Evolutionary conservation across 2,888 invertebrate species (phyloP).

Genomic region (Hirudinaria manillensis): DNA sequence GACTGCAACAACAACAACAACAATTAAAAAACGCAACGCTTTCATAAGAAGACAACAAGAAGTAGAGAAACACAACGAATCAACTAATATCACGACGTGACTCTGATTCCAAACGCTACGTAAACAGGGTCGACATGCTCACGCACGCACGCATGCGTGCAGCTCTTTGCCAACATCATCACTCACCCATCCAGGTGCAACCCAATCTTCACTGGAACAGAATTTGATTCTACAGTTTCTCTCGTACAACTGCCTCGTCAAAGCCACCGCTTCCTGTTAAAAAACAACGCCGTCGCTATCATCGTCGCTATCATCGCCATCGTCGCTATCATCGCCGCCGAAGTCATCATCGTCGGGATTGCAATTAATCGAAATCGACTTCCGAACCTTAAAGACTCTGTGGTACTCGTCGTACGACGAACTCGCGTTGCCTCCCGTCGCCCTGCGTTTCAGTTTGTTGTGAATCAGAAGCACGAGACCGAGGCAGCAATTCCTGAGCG

Average conservation of each 20-base stretch:
- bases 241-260: conserved; percentile 74
- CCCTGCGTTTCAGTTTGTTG: conserved; percentile 27
- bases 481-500: conserved; percentile 72
- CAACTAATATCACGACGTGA: not conserved
- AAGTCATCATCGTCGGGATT: not conserved
- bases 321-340: not conserved
- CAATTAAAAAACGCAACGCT: no score
- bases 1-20: no score
- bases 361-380: not conserved
- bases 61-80: not conserved
- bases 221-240: conserved; percentile 77
- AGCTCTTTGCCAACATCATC: not conserved
- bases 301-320: not conserved
- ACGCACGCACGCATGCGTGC: not conserved
- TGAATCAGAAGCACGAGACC: conserved; percentile 80
- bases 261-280: conserved; percentile 64
- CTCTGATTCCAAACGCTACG: not conserved
- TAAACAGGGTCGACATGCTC: no score
- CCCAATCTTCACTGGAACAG: conserved; percentile 69
- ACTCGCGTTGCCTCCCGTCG: not conserved
- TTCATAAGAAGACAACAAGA: not conserved
- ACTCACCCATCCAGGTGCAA: conserved; percentile 53
- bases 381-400: conserved; percentile 27
- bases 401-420: not conserved
- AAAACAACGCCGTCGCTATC: not conserved